Evolutionary conservation across 2,888 invertebrate genomes (phyloP).

Genomic region (Pocota personata): DNA sequence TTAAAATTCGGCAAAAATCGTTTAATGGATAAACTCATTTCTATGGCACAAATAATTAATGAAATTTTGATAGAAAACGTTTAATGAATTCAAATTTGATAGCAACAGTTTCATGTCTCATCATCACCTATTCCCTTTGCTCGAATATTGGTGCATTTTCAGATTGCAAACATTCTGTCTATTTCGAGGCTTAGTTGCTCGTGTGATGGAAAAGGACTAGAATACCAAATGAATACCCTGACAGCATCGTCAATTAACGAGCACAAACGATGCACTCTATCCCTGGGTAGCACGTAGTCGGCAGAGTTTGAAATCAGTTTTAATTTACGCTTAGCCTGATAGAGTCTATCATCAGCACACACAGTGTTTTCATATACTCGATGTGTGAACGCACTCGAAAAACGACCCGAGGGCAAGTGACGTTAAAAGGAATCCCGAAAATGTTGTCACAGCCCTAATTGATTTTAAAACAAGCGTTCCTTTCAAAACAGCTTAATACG

Average conservation of each 20-base stretch:
- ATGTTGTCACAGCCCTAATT: slow-evolving; percentile 58
- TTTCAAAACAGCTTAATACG: slow-evolving; percentile 39
- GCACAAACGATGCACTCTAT: background rate
- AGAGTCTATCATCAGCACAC: too few species aligned
- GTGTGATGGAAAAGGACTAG: background rate
- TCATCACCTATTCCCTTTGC: slow-evolving; percentile 6
- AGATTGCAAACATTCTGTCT: background rate
- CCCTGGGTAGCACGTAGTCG: background rate
- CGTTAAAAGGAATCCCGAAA: slow-evolving; percentile 13
- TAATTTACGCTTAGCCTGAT: background rate
- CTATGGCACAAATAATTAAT: background rate
- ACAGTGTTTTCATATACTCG: background rate
- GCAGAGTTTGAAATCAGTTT: background rate
- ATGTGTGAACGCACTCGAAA: background rate
- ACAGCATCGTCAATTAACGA: slow-evolving; percentile 10
- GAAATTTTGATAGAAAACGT: background rate
- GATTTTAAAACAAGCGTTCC: slow-evolving; percentile 59
- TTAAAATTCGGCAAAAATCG: background rate
- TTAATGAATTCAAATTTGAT: slow-evolving; percentile 8
- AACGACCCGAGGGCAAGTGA: background rate
- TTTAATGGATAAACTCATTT: background rate
- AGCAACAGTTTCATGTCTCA: background rate
- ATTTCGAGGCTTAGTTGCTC: background rate
- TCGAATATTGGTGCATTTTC: background rate
- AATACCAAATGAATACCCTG: background rate